Base-by-base conservation (phyloP, 2,888 invertebrate species). In the Cosmopolites sordidus region DNA sequence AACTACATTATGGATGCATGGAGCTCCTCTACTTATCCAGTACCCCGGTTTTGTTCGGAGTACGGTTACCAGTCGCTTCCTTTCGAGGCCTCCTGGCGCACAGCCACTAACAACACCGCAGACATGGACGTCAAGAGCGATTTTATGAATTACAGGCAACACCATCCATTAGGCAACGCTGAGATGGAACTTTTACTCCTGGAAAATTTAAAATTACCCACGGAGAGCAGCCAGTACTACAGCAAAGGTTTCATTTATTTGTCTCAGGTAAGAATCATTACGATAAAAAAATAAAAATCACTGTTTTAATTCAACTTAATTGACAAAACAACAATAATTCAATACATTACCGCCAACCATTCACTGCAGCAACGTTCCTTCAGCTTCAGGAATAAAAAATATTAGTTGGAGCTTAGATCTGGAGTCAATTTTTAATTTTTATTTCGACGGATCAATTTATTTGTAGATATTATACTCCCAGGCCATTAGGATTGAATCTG, bases 21-120 rank as follows among this genome's bases (percentile, higher is more conserved):
- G 93, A 77, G 89, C 64, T 78, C 83, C 43, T 80, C 79, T 52
- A 83, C 81, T 4, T 95, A 87, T 70, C 89, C 89, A 0, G 79
- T 81, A 9, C 84, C 93, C 0, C 79, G 98, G 63, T 97, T 98
- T 73, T 84, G 87, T 2, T 96, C 97, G 0, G 99, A 99, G 73
- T 99, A 93, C 69, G 99, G 99, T 1, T 87, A 90, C 61, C 97
- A 98, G 73, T 89, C 95, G 0, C 76, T 91, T 59, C 95, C 97
- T 0, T 84, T 87, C 1, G 70, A 85, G 14, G 75, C 78, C 33
- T 83, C 92, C 0, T 78, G 91, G 73, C 69, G 75, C 40, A 78
- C 80, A 12, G 85, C 84, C 0, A 78, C 82, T 1, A 74, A 75
- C 12, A 70, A 74, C 2, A 64, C 67, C 1, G 72, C 56, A n/a